Evolutionary conservation across 2,888 invertebrate genomes (phyloP).

Genomic region (Microchrysa polita): DNA sequence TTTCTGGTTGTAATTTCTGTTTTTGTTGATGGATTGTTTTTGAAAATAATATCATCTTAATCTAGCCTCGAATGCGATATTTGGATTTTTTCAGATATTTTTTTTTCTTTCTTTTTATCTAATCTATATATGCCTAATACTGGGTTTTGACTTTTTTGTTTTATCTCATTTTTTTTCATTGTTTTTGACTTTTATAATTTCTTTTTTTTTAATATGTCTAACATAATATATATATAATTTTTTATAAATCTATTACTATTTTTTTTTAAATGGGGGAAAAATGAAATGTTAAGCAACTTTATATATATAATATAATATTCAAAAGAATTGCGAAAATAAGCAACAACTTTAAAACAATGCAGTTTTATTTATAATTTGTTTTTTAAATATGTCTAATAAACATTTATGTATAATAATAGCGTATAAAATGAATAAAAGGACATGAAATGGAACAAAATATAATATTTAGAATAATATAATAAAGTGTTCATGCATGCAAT

Average conservation of each 20-base stretch:
- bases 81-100: constrained; percentile 25
- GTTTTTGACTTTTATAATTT: background rate
- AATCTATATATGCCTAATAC: constrained; percentile 43
- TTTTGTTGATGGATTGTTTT: background rate
- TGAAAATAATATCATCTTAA: constrained; percentile 40
- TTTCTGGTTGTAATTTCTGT: background rate
- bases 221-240: constrained; percentile 23
- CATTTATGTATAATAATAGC: constrained; percentile 27
- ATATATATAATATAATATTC: constrained; percentile 5
- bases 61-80: constrained; percentile 42
- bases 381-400: constrained; percentile 21
- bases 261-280: background rate
- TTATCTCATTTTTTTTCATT: background rate
- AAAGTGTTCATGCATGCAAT: constrained; percentile 4
- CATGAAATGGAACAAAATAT: constrained; percentile 21
- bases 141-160: constrained; percentile 30
- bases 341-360: constrained; percentile 20
- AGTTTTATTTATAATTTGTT: constrained; percentile 26
- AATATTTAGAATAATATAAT: background rate
- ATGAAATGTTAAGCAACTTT: constrained; percentile 17
- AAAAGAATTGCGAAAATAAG: constrained; percentile 31
- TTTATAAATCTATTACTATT: constrained; percentile 21
- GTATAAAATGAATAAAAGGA: constrained; percentile 19
- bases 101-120: constrained; percentile 19
- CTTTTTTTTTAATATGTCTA: constrained; percentile 20